Conservation (phyloP, 2,888 invertebrate genomes). For the Cheilosia soror region DNA sequence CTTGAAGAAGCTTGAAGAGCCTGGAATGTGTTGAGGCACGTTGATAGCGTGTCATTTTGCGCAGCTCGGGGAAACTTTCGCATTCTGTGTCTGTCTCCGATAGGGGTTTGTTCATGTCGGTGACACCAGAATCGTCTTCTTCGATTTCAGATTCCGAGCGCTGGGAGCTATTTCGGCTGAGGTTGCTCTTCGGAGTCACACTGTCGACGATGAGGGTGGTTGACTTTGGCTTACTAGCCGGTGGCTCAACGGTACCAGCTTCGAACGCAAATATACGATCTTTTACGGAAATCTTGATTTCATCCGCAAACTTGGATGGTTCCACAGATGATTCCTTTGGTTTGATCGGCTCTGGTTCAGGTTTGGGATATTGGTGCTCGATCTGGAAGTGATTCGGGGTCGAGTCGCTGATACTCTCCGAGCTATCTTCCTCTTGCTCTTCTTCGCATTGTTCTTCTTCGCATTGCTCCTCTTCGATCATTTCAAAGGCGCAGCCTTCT, state of each 20-base stretch:
- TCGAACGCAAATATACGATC: conserved; percentile 82
- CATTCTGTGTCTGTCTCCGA: conserved; percentile 88
- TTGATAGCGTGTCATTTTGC: conserved; percentile 87
- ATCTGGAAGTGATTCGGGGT: conserved; percentile 79
- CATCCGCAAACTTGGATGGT: conserved; percentile 76
- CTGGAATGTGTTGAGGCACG: conserved; percentile 90
- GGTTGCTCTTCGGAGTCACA: conserved; percentile 78
- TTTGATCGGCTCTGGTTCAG: conserved; percentile 76
- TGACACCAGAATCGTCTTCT: conserved; percentile 90
- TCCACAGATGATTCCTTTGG: conserved; percentile 18
- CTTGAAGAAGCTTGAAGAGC: conserved; percentile 87
- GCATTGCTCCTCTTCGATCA: conserved; percentile 67
- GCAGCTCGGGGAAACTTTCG: conserved; percentile 86
- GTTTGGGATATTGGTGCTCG: conserved; percentile 66
- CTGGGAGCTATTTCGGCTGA: conserved; percentile 82
- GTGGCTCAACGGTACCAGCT: conserved; percentile 67
- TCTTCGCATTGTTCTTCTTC: conserved; percentile 70
- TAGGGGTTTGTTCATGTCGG: conserved; percentile 88
- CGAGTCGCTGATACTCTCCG: conserved; percentile 65
- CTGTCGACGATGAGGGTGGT: conserved; percentile 79
- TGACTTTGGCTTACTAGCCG: conserved; percentile 41
- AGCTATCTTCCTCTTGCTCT: conserved; percentile 55
- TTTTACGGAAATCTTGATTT: conserved; percentile 80
- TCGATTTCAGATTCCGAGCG: conserved; percentile 84
- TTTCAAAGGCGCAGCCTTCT: conserved; percentile 73